Base-by-base conservation (phyloP, 1,140 invertebrate species). In the Yoshiicerus persimilis region DNA sequence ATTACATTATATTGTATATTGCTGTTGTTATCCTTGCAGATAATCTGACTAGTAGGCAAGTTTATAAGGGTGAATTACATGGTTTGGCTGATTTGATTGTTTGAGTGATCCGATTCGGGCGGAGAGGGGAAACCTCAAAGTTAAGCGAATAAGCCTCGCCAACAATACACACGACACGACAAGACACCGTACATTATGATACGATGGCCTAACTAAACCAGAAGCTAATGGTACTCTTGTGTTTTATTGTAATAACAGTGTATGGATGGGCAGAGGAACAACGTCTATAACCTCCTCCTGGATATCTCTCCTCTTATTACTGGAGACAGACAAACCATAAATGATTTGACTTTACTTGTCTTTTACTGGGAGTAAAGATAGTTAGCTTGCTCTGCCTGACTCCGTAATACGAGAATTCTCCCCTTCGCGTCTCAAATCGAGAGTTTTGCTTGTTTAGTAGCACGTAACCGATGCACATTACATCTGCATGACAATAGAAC, bases 221-320 rank as follows among this genome's bases (percentile, higher is more conserved):
- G 23, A 47, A 47, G 38, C 38, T 77, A 77, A 87, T 87, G 47
- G 75, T 47, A 39, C 77, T 77, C 87, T 84, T 87, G 66, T 87
- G 87, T 87, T 84, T 87, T 77, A 84, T 87, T 80, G 77, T 87
- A 84, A 87, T 87, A 87, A 87, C 87, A 87, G n/a, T n/a, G n/a
- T n/a, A 77, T 41, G 34, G 86, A 86, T 30, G 30, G 62, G 38
- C 30, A 27, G 34, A 13, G 34, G 34, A 83, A 36, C 32, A 70
- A 32, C 64, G 27, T n/a, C n/a, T 16, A 56, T 4, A 56, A 56
- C n/a, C 20, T n/a, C 6, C 47, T n/a, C n/a, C 47, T n/a, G 16
- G n/a, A 56, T 6, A 4, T 56, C 47, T n/a, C 47, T 56, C 47
- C 20, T n/a, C 13, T n/a, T 20, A 47, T 20, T 56, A 5, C 23